phyloP scores from a whole-genome alignment of 2,888 invertebrate species.

The Toxonevra muliebris region DNA sequence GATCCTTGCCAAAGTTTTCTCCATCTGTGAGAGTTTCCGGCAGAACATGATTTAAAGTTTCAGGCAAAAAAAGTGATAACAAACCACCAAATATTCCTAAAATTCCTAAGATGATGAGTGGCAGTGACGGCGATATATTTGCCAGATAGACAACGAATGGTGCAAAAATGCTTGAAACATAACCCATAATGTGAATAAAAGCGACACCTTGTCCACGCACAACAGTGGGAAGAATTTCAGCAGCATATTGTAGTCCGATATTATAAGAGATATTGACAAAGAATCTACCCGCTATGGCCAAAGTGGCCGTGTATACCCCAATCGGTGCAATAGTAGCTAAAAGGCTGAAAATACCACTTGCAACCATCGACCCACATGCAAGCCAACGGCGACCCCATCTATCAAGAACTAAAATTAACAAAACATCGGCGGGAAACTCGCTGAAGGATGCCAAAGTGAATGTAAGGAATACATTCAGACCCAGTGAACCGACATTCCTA shows the following conservation, averaged over 20 bases:
- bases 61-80: slow-evolving; percentile 82
- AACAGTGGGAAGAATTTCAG: slow-evolving; percentile 86
- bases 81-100: slow-evolving; percentile 79
- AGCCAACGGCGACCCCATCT: slow-evolving; percentile 87
- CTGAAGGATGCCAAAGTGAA: slow-evolving; percentile 86
- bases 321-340: slow-evolving; percentile 77
- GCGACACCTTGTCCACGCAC: slow-evolving; percentile 88
- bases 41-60: slow-evolving; percentile 85
- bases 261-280: slow-evolving; percentile 90
- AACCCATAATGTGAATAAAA: slow-evolving; percentile 87
- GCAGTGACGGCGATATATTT: slow-evolving; percentile 75
- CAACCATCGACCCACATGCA: slow-evolving; percentile 80
- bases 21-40: slow-evolving; percentile 88
- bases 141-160: slow-evolving; percentile 87
- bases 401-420: slow-evolving; percentile 77
- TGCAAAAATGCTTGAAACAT: slow-evolving; percentile 81
- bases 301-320: slow-evolving; percentile 74
- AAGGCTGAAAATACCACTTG: slow-evolving; percentile 83
- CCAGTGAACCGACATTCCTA: slow-evolving; percentile 84
- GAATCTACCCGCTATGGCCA: slow-evolving; percentile 84
- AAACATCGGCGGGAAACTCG: slow-evolving; percentile 85
- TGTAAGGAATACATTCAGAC: slow-evolving; percentile 81
- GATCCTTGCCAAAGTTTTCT: slow-evolving; percentile 83
- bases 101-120: slow-evolving; percentile 80
- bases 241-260: slow-evolving; percentile 89